Evolutionary conservation across 2,113 vertebrate species (phyloP).

Genomic region (Terrapene triunguis): DNA sequence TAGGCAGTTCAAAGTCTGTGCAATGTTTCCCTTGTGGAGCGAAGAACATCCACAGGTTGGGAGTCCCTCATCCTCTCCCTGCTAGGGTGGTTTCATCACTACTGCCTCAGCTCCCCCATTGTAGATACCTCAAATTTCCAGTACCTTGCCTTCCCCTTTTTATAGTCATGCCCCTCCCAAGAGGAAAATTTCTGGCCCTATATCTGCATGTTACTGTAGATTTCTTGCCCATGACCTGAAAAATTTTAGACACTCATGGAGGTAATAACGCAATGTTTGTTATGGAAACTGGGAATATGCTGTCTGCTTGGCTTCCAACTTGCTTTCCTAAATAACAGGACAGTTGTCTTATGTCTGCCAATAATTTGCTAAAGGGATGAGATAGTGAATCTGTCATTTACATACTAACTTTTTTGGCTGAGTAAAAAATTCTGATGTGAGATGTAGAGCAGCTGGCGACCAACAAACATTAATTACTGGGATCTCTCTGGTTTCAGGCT

Average conservation of each 20-base stretch:
- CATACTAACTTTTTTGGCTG: neutral
- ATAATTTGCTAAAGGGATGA: neutral
- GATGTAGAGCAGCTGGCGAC: neutral
- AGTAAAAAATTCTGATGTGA: neutral
- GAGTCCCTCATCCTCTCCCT: neutral
- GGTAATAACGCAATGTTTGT: slow-evolving; percentile 2
- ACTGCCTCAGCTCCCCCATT: neutral
- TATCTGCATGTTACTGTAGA: slow-evolving; percentile 14
- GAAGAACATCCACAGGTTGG: neutral
- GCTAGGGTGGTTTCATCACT: neutral
- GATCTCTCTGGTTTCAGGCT: neutral
- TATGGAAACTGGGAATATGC: neutral
- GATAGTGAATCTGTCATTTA: neutral
- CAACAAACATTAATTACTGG: neutral
- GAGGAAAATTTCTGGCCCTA: neutral
- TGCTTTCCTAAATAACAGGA: neutral
- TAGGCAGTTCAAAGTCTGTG: slow-evolving; percentile 9
- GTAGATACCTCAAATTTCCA: neutral
- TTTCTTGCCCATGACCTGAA: slow-evolving; percentile 26
- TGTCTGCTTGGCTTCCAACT: slow-evolving; percentile 28
- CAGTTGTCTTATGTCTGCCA: neutral
- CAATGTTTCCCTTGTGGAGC: slow-evolving; percentile 1
- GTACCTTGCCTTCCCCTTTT: slow-evolving; percentile 24
- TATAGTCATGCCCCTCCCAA: neutral
- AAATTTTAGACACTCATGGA: neutral